phyloP scores from a whole-genome alignment of 1,140 invertebrate species.

The Uloborus diversus region DNA sequence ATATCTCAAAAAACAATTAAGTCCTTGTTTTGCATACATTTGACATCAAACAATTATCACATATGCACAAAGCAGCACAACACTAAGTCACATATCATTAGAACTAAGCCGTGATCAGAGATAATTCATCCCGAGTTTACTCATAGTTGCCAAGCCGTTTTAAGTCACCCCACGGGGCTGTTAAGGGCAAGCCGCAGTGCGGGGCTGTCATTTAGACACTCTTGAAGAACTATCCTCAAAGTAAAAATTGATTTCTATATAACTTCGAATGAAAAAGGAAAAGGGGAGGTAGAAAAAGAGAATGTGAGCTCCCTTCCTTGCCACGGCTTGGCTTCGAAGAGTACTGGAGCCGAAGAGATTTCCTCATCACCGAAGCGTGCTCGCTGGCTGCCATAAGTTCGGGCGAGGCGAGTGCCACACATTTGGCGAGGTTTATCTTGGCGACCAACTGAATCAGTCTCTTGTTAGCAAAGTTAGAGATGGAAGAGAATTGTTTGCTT shows the following conservation, averaged over 20 bases:
- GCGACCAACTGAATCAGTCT: too few species aligned
- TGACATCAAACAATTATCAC: too few species aligned
- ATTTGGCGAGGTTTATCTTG: not conserved
- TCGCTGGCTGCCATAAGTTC: not conserved
- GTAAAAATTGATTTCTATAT: constrained; percentile 35
- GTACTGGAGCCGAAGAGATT: constrained; percentile 1
- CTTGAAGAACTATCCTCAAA: not conserved
- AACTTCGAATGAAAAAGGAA: too few species aligned
- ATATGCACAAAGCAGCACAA: too few species aligned
- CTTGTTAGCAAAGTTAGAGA: too few species aligned
- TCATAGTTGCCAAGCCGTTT: not conserved
- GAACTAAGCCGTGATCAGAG: too few species aligned
- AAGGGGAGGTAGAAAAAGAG: not conserved
- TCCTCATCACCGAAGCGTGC: constrained; percentile 16
- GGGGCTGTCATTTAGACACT: not conserved
- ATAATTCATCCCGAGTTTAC: too few species aligned
- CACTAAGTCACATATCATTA: too few species aligned
- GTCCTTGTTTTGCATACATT: too few species aligned
- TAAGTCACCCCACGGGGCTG: not conserved
- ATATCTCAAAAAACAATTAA: too few species aligned
- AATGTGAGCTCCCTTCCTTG: constrained; percentile 15
- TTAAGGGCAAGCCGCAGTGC: not conserved
- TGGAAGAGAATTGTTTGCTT: too few species aligned
- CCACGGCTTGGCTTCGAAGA: not conserved
- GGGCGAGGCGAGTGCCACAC: not conserved